Percentiles rank a stretch among this genome's conserved stretches.
Conservation (phyloP, 1,140 invertebrate species). For the Adelges cooleyi region DNA sequence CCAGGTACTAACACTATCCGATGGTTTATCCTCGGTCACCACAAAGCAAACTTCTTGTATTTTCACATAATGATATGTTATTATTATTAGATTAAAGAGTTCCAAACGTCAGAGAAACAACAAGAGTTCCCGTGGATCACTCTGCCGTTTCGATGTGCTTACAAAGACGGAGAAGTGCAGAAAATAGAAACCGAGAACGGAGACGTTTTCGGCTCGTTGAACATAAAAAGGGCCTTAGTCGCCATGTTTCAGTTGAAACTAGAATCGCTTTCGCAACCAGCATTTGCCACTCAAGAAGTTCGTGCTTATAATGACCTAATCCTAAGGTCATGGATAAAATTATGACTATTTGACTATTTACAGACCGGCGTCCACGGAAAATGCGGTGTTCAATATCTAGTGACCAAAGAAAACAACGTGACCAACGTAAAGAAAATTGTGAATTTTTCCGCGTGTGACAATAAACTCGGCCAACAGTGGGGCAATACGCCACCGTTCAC, state of each 20-base stretch:
- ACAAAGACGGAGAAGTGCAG: slow-evolving; percentile 20
- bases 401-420: slow-evolving; percentile 23
- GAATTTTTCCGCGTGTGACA: slow-evolving; percentile 33
- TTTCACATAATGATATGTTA: background rate
- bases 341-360: slow-evolving; percentile 24
- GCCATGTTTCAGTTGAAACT: slow-evolving; percentile 32
- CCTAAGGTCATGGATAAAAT: background rate
- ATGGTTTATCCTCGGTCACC: too few relatives aligned
- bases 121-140: slow-evolving; percentile 2
- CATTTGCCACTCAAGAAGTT: slow-evolving; percentile 18
- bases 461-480: slow-evolving; percentile 29
- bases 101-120: background rate
- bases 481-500: slow-evolving; percentile 32
- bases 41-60: background rate
- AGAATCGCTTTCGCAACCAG: background rate
- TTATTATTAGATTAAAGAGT: background rate
- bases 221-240: slow-evolving; percentile 34
- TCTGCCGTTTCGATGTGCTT: background rate
- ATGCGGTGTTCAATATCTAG: slow-evolving; percentile 33
- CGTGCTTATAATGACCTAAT: too few relatives aligned
- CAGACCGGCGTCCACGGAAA: slow-evolving; percentile 32
- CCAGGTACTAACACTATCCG: background rate
- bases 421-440: slow-evolving; percentile 34
- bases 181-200: background rate
- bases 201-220: slow-evolving; percentile 32